A percentile compares a stretch with the other conserved stretches of the same genome.
These are phyloP conservation scores for Loriculus beryllinus DNA, from an alignment of 2,797 vertebrate species.

Conservation along the genomic window DNA sequence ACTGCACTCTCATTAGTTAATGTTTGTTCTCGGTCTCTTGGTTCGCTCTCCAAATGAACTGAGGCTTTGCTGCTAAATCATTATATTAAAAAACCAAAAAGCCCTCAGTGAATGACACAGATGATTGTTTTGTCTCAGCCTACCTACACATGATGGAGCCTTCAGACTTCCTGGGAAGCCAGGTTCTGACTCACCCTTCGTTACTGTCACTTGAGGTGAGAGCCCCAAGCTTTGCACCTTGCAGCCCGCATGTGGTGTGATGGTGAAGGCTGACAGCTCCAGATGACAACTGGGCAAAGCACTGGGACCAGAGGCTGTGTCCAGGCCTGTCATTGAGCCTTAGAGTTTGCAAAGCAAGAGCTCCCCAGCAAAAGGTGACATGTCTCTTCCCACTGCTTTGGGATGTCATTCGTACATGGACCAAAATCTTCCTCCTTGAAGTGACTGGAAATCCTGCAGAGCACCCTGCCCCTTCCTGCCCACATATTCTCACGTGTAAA, in stretches of 20 bases:
- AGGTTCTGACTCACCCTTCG: neutral
- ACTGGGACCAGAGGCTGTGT: neutral
- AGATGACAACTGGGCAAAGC: neutral
- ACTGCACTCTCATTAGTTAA: constrained; percentile 14
- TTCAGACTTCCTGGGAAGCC: neutral
- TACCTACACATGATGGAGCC: neutral
- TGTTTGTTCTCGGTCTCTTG: neutral
- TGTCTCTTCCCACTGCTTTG: rapidly evolving
- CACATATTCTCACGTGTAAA: rapidly evolving
- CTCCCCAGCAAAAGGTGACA: neutral
- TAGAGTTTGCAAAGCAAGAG: neutral
- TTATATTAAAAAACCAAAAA: neutral
- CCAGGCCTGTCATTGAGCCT: neutral
- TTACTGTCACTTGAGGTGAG: rapidly evolving
- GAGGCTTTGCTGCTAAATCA: neutral
- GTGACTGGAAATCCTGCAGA: neutral
- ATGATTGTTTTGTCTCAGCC: neutral
- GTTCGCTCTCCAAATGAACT: neutral
- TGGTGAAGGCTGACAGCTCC: neutral
- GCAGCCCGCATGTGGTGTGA: rapidly evolving
- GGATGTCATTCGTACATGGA: neutral
- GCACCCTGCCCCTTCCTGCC: neutral
- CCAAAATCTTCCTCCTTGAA: neutral
- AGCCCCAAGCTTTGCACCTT: neutral
- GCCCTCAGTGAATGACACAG: neutral